Base-by-base conservation (phyloP, 2,113 vertebrate genomes). In the Lycaon pictus region DNA sequence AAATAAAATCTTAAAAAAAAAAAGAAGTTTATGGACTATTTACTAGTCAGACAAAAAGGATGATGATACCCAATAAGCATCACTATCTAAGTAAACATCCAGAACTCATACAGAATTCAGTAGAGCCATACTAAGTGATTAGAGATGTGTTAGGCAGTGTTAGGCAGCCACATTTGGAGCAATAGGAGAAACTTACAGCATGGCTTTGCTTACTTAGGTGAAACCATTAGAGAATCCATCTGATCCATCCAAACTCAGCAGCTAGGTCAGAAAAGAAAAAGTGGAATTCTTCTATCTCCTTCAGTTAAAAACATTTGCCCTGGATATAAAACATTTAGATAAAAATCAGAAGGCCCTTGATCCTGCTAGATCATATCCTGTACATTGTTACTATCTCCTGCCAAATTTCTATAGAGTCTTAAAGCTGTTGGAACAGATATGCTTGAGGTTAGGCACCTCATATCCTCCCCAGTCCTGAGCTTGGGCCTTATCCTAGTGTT, bases 251-350 rank as follows among this genome's bases (percentile, higher is more conserved):
- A 88, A 92, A 97, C 48, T 56, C 65, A 83, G 79, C 65, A 51
- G 53, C 51, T 84, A 60, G 48, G 53, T 80, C 69, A 51, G 67
- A 55, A 71, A 82, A 53, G 37, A 17, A 55, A 72, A 72, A 37
- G 51, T 9, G 29, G 82, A 81, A 77, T 96, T 69, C 29, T 88
- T 22, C 79, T 60, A 10, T 85, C 23, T 82, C 11, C 9, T 89
- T 95, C 58, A 29, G 4, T 87, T 83, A 51, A 93, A 94, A 97
- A 95, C 79, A 93, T 93, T 93, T 93, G 65, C 20, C 62, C 37
- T 85, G n/a, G 15, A 84, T 94, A 1, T 90, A 96, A 97, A 96
- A 89, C 48, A 80, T 1, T 53, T 20, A 90, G 37, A 71, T 96
- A 90, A 94, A 81, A 96, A 92, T 80, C 37, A 90, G 56, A 88